Evolutionary conservation across 2,113 vertebrate species (phyloP), one percentile per base, ranked within the genome.

Genomic region (Poecilia latipinna): DNA sequence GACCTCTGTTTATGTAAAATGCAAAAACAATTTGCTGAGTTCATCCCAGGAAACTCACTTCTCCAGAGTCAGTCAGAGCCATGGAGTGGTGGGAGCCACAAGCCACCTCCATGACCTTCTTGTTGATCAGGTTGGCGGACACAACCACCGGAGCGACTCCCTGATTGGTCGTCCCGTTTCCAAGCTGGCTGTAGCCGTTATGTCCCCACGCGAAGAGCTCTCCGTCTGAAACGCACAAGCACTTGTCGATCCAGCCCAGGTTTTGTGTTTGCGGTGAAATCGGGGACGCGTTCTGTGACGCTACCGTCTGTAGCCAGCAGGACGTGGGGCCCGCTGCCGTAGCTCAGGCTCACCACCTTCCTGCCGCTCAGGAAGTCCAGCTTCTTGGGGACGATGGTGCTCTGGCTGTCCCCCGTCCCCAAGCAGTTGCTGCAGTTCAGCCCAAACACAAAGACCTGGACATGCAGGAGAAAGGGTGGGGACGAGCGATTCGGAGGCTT

Each of bases 41-140:
- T 24, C n/a, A 42, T 39, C 48, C 22, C 19, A 29, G 15, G 72
- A 44, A 62, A 92, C 96, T 95, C 92, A 99, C 98, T 92, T 99
- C 97, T 79, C 98, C 98, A 69, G 97, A 95, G 86, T 96, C 92
- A 1, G 96, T 97, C 78, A 97, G 88, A 0, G 95, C 96, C 95
- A 99, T 93, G 15, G 97, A 98, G 92, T 99, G 98, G 87, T 98
- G 98, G 22, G 97, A 99, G 61, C 98, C 98, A 93, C 98, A 99
- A 29, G 97, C 95, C 73, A 99, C 97, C 90, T 96, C 95, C 11
- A 93, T 93, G 83, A 98, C 95, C 89, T 95, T 97, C 91, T 96
- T 99, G 85, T 95, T 93, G 84, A 96, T 90, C 73, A 98, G 94
- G 86, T 95, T 98, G 84, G 96, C 95, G 12, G 96, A 96, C 84